phyloP scores from a whole-genome alignment of 2,888 invertebrate genomes.

The Pseudococcus longispinus region DNA sequence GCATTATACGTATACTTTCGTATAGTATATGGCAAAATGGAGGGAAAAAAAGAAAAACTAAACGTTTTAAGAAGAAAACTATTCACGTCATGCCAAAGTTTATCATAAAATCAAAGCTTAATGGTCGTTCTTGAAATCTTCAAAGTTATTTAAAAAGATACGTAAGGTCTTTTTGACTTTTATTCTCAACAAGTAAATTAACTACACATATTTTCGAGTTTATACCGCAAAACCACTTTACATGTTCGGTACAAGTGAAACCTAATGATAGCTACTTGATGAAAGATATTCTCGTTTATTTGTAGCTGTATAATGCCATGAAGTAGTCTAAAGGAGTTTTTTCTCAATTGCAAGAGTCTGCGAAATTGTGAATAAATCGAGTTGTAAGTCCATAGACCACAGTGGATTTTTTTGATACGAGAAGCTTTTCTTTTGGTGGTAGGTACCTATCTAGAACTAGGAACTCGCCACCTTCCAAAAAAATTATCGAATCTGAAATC shows the following conservation, averaged over 20 bases:
- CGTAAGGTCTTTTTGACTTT: background rate
- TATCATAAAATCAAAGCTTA: background rate
- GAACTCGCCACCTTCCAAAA: background rate
- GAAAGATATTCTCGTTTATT: background rate
- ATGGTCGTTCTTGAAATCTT: background rate
- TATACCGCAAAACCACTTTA: background rate
- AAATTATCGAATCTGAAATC: background rate
- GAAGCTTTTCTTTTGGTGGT: background rate
- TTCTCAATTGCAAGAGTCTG: background rate
- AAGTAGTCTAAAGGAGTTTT: background rate
- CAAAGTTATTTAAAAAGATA: background rate
- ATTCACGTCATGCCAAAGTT: background rate
- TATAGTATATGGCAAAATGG: background rate
- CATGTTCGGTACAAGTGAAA: background rate
- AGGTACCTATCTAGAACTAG: background rate
- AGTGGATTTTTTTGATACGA: background rate
- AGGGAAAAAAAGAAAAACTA: background rate
- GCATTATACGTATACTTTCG: background rate
- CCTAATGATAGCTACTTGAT: background rate
- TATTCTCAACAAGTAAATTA: background rate
- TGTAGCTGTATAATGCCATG: background rate
- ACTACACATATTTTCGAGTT: background rate
- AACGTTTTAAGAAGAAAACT: background rate
- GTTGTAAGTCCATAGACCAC: background rate
- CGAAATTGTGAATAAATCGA: background rate